Evolutionary conservation across 2,797 vertebrate genomes (phyloP).

Genomic region (Delichon dasypus): DNA sequence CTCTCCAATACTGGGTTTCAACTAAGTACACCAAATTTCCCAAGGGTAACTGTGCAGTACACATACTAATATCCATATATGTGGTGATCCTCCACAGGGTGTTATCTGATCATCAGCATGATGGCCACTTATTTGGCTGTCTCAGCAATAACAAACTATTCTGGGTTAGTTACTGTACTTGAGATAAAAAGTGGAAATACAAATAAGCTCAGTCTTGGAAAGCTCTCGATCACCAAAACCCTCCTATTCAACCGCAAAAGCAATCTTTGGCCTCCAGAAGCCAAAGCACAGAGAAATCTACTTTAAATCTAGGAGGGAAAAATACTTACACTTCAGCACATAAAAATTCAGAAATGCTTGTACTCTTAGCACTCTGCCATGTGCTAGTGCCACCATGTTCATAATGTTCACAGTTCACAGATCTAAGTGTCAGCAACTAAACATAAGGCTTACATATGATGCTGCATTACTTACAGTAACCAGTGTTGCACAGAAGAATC

Average conservation of each 20-base stretch:
- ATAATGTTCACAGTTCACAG: background rate
- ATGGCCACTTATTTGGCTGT: background rate
- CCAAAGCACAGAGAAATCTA: background rate
- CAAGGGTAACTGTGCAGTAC: background rate
- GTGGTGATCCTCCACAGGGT: background rate
- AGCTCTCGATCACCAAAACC: background rate
- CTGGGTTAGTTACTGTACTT: background rate
- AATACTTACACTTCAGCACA: background rate
- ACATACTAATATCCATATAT: accelerated
- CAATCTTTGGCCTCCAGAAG: background rate
- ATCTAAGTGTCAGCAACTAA: background rate
- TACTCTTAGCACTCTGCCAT: background rate
- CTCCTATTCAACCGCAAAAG: background rate
- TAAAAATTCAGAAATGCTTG: background rate
- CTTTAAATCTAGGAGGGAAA: background rate
- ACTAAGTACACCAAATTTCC: background rate
- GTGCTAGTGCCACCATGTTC: background rate
- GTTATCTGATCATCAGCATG: background rate
- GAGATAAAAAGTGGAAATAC: background rate
- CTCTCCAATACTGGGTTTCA: background rate
- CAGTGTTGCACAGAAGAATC: background rate
- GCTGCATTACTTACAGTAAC: background rate
- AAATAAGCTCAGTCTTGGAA: background rate
- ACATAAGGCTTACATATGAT: background rate
- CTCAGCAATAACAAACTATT: background rate